Conservation (phyloP, 2,888 invertebrate species). For the Trichopoda pennipes region DNA sequence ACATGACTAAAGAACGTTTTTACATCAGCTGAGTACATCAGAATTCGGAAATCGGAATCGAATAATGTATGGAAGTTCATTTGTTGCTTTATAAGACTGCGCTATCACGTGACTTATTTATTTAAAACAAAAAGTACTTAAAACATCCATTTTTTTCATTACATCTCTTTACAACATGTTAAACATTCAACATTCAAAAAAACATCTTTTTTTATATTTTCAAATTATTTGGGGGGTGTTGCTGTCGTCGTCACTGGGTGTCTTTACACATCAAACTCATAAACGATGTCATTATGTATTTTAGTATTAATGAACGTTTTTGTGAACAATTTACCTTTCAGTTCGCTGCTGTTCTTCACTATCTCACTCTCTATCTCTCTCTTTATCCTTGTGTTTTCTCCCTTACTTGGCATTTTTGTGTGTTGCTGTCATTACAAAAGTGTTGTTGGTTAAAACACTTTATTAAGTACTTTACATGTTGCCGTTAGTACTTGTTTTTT, state of each 20-base stretch:
- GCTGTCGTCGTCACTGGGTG: constrained; percentile 1
- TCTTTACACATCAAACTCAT: no score
- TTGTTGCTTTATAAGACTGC: constrained; percentile 1
- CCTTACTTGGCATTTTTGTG: background rate
- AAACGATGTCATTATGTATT: no score
- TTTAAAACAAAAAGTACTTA: constrained; percentile 40
- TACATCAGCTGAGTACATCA: no score
- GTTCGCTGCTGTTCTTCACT: background rate
- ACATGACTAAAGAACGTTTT: no score
- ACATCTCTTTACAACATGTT: constrained; percentile 9
- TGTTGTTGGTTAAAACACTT: constrained; percentile 54
- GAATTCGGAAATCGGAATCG: no score
- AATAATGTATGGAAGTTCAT: no score
- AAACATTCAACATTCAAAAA: constrained; percentile 43
- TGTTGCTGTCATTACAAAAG: constrained; percentile 19
- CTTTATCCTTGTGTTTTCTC: background rate
- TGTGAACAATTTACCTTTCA: background rate
- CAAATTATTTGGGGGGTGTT: constrained; percentile 40
- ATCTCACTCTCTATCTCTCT: background rate
- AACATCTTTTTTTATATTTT: no score
- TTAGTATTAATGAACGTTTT: no score
- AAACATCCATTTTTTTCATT: constrained; percentile 41
- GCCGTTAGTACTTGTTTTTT: constrained; percentile 15
- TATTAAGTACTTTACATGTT: constrained; percentile 38
- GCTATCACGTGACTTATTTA: constrained; percentile 56